phyloP scores from a whole-genome alignment of 2,797 vertebrate species.

The Paramormyrops hopkinsi region DNA sequence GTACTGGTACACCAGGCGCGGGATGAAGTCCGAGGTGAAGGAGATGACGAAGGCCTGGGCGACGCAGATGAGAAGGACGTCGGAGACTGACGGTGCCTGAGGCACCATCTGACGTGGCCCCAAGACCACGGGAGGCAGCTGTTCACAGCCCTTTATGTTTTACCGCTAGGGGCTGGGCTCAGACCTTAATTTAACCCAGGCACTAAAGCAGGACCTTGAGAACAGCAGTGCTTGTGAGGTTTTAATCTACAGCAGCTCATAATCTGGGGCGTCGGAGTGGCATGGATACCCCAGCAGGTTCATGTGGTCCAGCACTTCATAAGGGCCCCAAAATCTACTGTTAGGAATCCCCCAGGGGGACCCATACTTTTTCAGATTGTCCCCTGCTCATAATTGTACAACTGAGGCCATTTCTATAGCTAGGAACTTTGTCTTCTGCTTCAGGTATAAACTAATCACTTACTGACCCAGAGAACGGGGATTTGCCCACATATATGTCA shows the following conservation, averaged over 20 bases:
- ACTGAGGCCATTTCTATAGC: background rate
- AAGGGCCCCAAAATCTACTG: background rate
- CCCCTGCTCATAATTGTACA: background rate
- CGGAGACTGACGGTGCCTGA: background rate
- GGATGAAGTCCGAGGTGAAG: conserved; percentile 94
- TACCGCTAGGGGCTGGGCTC: background rate
- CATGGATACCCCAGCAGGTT: background rate
- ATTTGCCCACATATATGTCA: background rate
- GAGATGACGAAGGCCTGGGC: conserved; percentile 94
- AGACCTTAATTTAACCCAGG: background rate
- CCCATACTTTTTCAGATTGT: background rate
- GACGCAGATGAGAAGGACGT: background rate
- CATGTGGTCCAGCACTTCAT: background rate
- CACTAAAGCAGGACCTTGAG: background rate
- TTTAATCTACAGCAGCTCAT: background rate
- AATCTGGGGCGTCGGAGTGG: background rate
- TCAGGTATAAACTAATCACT: background rate
- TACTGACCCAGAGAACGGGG: background rate
- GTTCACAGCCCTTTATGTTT: background rate
- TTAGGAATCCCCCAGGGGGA: background rate
- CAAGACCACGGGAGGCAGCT: background rate
- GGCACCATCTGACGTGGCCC: background rate
- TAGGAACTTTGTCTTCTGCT: background rate
- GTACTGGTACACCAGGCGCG: conserved; percentile 88
- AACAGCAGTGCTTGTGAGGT: background rate